Evolutionary conservation across 2,888 invertebrate genomes (phyloP).

Genomic region (Drosophila antonietae): DNA sequence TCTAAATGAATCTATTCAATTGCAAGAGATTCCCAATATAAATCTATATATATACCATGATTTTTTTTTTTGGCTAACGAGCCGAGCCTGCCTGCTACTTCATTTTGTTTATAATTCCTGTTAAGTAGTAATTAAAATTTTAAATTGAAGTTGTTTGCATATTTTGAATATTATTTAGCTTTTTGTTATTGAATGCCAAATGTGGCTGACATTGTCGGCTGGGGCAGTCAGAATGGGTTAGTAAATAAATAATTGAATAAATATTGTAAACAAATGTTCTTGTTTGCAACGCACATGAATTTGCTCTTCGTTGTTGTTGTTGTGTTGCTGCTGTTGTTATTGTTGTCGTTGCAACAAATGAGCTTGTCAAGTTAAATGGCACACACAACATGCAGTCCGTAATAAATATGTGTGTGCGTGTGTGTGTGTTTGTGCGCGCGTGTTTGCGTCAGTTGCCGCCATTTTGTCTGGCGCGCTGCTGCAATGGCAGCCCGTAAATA

Average conservation of each 20-base stretch:
- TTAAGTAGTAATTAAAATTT: background rate
- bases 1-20: no score
- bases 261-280: constrained; percentile 71
- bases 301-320: constrained; percentile 29
- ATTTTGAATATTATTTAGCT: constrained; percentile 7
- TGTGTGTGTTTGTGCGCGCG: background rate
- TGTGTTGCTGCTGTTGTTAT: constrained; percentile 31
- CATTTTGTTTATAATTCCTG: background rate
- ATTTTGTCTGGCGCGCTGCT: constrained; percentile 73
- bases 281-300: constrained; percentile 65
- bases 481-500: constrained; percentile 67
- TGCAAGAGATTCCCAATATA: background rate
- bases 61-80: background rate
- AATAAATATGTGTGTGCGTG: constrained; percentile 1
- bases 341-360: constrained; percentile 61
- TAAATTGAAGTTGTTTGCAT: constrained; percentile 14
- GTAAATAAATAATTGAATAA: constrained; percentile 62
- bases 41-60: background rate
- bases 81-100: background rate
- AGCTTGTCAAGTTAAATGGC: constrained; percentile 73
- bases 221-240: constrained; percentile 53
- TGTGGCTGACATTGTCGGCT: constrained; percentile 48
- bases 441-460: constrained; percentile 53
- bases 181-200: constrained; percentile 41
- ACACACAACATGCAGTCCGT: constrained; percentile 48